Evolutionary conservation across 1,140 invertebrate genomes (phyloP).

Genomic region (Asobara japonica): DNA sequence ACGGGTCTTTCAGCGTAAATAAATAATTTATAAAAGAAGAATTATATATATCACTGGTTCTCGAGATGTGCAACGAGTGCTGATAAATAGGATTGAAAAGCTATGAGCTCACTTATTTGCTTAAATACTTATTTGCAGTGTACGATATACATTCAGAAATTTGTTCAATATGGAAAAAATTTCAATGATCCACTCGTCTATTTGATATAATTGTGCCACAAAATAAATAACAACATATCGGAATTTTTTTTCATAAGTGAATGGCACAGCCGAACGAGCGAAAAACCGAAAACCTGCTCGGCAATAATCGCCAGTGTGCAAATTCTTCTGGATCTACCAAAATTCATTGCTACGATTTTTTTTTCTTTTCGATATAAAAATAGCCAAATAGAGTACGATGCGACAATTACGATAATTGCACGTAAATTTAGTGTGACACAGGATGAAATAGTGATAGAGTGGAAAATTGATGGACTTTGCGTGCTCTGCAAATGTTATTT

Average conservation of each 20-base stretch:
- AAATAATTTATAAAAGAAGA: slow-evolving; percentile 60
- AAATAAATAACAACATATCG: slow-evolving; percentile 25
- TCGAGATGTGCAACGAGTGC: slow-evolving; percentile 48
- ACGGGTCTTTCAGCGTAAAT: slow-evolving; percentile 56
- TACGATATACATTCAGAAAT: neutral
- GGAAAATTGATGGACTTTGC: neutral
- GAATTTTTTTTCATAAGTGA: slow-evolving; percentile 1
- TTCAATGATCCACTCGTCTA: neutral
- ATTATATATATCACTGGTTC: slow-evolving; percentile 62
- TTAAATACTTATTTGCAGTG: neutral
- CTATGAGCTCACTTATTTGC: neutral
- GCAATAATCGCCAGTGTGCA: slow-evolving; percentile 22
- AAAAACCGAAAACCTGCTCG: slow-evolving; percentile 40
- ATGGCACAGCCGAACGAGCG: slow-evolving; percentile 41
- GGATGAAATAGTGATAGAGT: neutral
- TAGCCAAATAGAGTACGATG: slow-evolving; percentile 21
- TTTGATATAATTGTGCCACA: slow-evolving; percentile 1
- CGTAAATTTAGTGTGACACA: slow-evolving; percentile 24
- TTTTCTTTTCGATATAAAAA: slow-evolving; percentile 21
- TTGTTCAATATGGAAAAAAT: neutral
- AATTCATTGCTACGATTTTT: slow-evolving; percentile 16
- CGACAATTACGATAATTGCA: slow-evolving; percentile 28
- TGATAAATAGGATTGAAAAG: slow-evolving; percentile 32
- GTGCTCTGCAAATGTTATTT: slow-evolving; percentile 7
- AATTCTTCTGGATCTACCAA: slow-evolving; percentile 36